Percentiles rank a stretch among this genome's conserved stretches.
Evolutionary conservation across 2,888 invertebrate genomes (phyloP).

Genomic region (Agonopterix alstromeriana): DNA sequence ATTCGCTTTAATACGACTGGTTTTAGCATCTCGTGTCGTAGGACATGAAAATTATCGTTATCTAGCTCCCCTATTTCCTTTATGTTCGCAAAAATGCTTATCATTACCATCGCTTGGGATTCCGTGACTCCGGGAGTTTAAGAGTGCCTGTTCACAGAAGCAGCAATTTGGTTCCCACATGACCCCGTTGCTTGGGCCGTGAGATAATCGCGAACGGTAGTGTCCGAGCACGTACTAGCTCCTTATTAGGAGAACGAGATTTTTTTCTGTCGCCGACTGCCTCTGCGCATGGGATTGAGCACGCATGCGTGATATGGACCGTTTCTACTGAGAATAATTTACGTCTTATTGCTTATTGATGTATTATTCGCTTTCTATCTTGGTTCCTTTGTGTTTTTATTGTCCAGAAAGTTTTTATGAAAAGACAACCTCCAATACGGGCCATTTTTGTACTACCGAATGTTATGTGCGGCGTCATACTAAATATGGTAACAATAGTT

Average conservation of each 20-base stretch:
- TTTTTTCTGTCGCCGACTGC: constrained; percentile 42
- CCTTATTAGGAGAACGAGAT: constrained; percentile 62
- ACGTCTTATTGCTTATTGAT: constrained; percentile 30
- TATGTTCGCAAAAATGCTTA: constrained; percentile 33
- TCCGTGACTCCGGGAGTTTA: constrained; percentile 44
- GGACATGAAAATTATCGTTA: constrained; percentile 21
- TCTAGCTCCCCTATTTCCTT: constrained; percentile 31
- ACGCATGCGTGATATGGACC: constrained; percentile 42
- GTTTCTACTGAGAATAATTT: constrained; percentile 27
- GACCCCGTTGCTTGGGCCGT: constrained; percentile 63
- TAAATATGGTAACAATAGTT: no score
- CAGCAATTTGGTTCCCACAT: constrained; percentile 58
- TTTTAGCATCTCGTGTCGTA: constrained; percentile 24
- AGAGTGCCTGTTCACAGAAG: constrained; percentile 46
- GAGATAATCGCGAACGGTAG: constrained; percentile 70
- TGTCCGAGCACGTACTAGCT: constrained; percentile 61
- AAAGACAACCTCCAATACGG: no score
- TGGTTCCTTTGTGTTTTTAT: neutral
- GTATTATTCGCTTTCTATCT: constrained; percentile 19
- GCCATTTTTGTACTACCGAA: no score
- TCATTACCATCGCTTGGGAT: constrained; percentile 45
- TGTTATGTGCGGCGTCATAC: no score
- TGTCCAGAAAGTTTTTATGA: no score
- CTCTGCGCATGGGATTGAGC: constrained; percentile 40
- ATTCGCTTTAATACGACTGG: constrained; percentile 35